Evolutionary conservation across 2,888 invertebrate genomes (phyloP).

Genomic region (Opisthograptis luteolata): DNA sequence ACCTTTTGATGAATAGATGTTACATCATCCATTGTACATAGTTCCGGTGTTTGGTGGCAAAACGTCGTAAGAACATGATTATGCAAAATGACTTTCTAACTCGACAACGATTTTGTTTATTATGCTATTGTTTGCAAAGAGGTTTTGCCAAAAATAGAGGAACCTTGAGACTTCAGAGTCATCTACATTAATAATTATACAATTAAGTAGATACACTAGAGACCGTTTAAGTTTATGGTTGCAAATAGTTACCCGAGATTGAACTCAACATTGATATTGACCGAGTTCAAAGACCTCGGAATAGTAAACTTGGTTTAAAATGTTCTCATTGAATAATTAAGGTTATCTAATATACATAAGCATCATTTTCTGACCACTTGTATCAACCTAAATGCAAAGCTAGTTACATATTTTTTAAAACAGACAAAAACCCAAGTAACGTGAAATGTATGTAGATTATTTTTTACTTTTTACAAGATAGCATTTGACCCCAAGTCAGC

Average conservation of each 20-base stretch:
- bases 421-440: no score
- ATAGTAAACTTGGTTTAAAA: not conserved
- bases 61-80: slow-evolving; percentile 45
- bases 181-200: slow-evolving; percentile 27
- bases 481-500: no score
- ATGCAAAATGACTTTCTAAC: slow-evolving; percentile 65
- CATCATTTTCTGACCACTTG: not conserved
- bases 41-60: slow-evolving; percentile 43
- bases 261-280: slow-evolving; percentile 43
- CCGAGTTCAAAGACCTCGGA: slow-evolving; percentile 23
- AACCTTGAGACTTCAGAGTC: slow-evolving; percentile 37
- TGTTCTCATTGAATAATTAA: not conserved
- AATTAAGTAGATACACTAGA: not conserved
- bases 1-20: slow-evolving; percentile 45
- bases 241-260: slow-evolving; percentile 25
- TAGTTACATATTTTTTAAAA: no score
- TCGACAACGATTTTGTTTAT: slow-evolving; percentile 30
- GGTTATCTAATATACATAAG: not conserved
- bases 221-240: not conserved
- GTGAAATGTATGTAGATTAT: no score
- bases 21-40: slow-evolving; percentile 63
- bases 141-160: slow-evolving; percentile 19
- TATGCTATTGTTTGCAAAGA: slow-evolving; percentile 27
- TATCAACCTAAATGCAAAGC: no score
- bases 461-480: no score